These are phyloP conservation scores for Catonia carolina DNA, from an alignment of 2,888 invertebrate genomes.

Conservation along the genomic window DNA sequence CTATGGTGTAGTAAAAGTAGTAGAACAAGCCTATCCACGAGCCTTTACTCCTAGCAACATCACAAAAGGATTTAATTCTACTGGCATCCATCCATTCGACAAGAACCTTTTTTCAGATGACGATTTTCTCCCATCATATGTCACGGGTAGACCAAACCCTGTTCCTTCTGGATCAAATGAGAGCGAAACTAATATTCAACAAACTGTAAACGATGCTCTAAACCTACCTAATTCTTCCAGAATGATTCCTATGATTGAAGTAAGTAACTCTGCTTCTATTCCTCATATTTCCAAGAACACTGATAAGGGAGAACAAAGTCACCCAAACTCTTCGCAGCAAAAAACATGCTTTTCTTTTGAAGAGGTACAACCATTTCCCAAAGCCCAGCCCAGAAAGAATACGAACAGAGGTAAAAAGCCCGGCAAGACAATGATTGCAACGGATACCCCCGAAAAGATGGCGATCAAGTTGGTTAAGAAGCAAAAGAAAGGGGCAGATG, in stretches of 20 bases:
- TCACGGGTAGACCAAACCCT: neutral
- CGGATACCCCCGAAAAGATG: constrained; percentile 3
- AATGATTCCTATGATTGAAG: neutral
- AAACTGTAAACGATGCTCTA: neutral
- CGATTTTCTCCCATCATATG: constrained; percentile 9
- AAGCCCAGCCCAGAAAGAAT: neutral
- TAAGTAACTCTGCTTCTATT: neutral
- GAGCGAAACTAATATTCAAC: neutral
- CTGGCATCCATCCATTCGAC: constrained; percentile 5
- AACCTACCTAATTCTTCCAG: neutral
- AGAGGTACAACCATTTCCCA: constrained; percentile 1
- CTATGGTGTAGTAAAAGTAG: neutral
- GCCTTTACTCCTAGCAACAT: constrained; percentile 5
- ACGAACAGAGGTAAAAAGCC: neutral
- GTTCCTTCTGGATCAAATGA: neutral
- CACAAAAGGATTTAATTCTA: neutral
- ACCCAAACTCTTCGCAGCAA: neutral
- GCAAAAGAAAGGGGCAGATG: neutral
- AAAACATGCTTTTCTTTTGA: neutral
- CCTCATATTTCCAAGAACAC: neutral
- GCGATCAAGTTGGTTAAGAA: neutral
- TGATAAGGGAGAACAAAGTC: neutral
- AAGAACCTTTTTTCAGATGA: constrained; percentile 7
- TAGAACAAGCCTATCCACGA: neutral
- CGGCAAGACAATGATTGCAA: neutral